A percentile compares a stretch with the other conserved stretches of the same genome.
phyloP scores from a whole-genome alignment of 2,888 invertebrate genomes.

The Fragum sueziense region DNA sequence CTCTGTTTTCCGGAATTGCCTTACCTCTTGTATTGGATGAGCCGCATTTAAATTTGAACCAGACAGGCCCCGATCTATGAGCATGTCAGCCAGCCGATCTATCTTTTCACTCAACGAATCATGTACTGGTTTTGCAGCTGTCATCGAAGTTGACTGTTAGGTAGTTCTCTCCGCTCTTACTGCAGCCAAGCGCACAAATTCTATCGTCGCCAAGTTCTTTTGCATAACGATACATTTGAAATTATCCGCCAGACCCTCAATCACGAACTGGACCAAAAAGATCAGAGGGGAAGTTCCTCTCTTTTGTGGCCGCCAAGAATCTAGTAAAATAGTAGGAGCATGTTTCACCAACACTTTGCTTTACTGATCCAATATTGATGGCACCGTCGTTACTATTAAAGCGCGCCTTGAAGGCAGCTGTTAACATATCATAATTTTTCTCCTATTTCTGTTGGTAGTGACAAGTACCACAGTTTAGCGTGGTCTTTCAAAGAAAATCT shows the following conservation, averaged over 20 bases:
- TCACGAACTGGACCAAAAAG: not conserved
- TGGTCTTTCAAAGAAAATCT: conserved; percentile 23
- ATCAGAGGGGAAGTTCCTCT: not conserved
- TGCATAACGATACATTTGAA: conserved; percentile 29
- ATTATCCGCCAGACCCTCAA: not conserved
- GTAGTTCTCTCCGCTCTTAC: conserved; percentile 14
- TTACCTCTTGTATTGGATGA: not conserved
- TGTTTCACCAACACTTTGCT: not conserved
- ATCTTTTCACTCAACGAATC: not conserved
- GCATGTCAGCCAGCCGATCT: not conserved
- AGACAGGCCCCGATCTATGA: not conserved
- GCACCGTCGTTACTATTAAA: conserved; percentile 24
- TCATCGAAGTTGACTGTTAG: not conserved
- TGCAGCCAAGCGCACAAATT: conserved; percentile 4
- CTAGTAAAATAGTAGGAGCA: conserved; percentile 10
- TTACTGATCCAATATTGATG: not conserved
- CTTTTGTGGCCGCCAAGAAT: conserved; percentile 6
- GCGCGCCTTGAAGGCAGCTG: not conserved
- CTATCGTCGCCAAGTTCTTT: conserved; percentile 3
- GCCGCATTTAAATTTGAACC: not conserved
- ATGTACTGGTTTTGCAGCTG: not conserved
- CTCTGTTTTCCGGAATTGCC: too few species aligned
- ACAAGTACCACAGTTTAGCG: conserved; percentile 25
- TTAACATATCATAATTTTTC: not conserved
- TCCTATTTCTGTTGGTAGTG: not conserved